These are phyloP conservation scores for Cisticola juncidis DNA, from an alignment of 2,113 vertebrate species.

Conservation along the genomic window DNA sequence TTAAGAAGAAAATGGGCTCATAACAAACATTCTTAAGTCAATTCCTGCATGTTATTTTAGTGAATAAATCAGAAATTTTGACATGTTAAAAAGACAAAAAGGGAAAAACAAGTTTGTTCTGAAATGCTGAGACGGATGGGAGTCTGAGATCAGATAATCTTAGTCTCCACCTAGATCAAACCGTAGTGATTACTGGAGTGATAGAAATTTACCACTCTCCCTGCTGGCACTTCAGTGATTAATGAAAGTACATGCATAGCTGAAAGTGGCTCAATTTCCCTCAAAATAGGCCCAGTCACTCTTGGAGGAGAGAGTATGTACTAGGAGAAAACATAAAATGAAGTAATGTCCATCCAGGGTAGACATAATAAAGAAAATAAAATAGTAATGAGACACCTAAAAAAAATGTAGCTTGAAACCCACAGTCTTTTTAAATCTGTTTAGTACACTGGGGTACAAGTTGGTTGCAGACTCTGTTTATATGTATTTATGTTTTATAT, in stretches of 20 bases:
- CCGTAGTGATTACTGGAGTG: background rate
- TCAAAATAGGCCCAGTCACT: background rate
- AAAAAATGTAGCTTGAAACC: background rate
- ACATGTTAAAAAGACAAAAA: background rate
- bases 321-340: background rate
- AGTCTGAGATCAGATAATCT: background rate
- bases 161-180: background rate
- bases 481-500: background rate
- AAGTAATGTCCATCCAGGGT: background rate
- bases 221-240: background rate
- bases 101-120: background rate
- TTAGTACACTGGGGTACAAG: background rate
- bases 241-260: background rate
- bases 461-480: background rate
- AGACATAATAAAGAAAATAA: background rate
- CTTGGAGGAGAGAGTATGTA: background rate
- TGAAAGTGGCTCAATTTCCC: background rate
- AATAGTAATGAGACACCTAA: background rate
- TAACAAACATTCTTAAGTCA: background rate
- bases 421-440: background rate
- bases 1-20: background rate
- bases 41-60: background rate
- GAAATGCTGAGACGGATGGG: background rate
- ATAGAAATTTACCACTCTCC: background rate
- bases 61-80: background rate